Conservation (phyloP, 2,113 vertebrate species). For the Panurus biarmicus region DNA sequence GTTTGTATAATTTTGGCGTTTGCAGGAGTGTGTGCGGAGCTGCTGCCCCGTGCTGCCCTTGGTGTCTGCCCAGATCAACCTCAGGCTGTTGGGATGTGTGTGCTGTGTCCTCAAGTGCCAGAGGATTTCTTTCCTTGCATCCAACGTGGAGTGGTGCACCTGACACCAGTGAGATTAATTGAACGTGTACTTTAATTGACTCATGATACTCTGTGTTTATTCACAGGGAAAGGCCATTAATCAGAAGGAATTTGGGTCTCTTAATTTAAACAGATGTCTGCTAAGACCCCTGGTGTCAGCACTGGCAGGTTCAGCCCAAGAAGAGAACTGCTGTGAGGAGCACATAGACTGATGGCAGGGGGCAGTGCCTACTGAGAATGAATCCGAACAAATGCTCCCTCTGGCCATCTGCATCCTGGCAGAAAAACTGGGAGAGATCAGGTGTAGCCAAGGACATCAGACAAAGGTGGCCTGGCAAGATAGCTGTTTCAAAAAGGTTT, state of each 20-base stretch:
- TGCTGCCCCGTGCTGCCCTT: neutral
- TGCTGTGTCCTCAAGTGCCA: neutral
- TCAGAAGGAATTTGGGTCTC: constrained; percentile 18
- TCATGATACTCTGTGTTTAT: constrained; percentile 21
- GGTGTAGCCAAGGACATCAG: neutral
- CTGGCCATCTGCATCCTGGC: neutral
- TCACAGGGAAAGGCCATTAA: constrained; percentile 15
- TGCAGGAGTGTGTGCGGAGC: neutral
- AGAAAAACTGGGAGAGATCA: neutral
- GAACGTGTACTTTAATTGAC: constrained; percentile 24
- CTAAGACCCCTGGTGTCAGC: neutral
- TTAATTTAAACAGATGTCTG: constrained; percentile 23
- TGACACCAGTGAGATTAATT: constrained; percentile 19
- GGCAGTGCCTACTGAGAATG: neutral
- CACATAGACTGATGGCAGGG: neutral
- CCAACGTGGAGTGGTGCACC: neutral
- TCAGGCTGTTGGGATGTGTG: neutral
- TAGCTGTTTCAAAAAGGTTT: neutral
- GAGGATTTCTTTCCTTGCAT: neutral
- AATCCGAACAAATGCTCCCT: neutral
- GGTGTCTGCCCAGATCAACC: neutral
- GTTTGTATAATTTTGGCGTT: neutral
- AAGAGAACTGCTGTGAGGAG: neutral
- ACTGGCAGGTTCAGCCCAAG: neutral
- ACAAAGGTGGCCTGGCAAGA: neutral